phyloP scores from a whole-genome alignment of 2,113 vertebrate species.

The Neopipo cinnamomea region DNA sequence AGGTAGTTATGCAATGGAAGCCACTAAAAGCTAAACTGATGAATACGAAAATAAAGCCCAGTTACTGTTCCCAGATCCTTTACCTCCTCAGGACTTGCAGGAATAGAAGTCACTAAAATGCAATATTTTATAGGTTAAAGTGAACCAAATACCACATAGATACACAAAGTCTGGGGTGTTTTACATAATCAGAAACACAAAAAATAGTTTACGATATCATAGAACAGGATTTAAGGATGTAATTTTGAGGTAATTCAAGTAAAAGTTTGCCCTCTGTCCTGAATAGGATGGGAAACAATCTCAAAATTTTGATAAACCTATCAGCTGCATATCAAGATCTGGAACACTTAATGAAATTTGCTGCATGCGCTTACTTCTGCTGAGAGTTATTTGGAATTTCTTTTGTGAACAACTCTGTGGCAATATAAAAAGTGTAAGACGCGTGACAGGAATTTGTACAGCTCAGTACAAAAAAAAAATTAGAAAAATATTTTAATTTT shows the following conservation, averaged over 20 bases:
- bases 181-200: neutral
- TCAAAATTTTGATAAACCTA: neutral
- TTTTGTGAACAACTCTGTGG: neutral
- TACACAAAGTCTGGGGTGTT: neutral
- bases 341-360: neutral
- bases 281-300: neutral
- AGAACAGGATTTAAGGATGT: neutral
- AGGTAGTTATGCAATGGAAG: neutral
- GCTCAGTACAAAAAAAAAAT: neutral
- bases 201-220: neutral
- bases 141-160: neutral
- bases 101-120: neutral
- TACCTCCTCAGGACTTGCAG: neutral
- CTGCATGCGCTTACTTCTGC: neutral
- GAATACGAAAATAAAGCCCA: neutral
- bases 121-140: neutral
- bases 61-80: neutral
- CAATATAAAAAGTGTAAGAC: neutral
- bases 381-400: neutral
- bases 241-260: neutral
- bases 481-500: neutral
- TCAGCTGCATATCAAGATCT: neutral
- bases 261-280: neutral
- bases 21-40: neutral
- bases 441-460: neutral